A percentile compares a stretch with the other conserved stretches of the same genome.
phyloP scores from a whole-genome alignment of 1,140 invertebrate species.

The Ips nitidus region DNA sequence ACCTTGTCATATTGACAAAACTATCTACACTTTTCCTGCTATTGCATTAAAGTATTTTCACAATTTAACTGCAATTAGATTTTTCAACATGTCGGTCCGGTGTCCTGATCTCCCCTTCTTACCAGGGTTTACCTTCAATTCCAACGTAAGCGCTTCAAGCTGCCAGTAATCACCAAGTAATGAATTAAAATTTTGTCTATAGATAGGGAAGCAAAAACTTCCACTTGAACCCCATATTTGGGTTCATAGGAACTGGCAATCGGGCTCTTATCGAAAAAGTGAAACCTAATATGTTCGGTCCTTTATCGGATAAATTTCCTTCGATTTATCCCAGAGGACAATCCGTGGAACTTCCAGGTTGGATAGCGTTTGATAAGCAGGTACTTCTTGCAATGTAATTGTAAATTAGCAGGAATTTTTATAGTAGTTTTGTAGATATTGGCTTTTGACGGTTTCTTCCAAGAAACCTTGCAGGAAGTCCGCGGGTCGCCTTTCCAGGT shows the following conservation, averaged over 20 bases:
- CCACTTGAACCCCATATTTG: conserved; percentile 57
- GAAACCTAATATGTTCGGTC: conserved; percentile 50
- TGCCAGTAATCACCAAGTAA: neutral
- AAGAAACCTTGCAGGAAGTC: conserved; percentile 78
- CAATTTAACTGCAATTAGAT: too few species aligned
- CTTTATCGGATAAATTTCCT: conserved; percentile 54
- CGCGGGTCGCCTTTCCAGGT: conserved; percentile 68
- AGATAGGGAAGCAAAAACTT: conserved; percentile 62
- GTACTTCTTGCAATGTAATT: conserved; percentile 50
- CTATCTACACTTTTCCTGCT: too few species aligned
- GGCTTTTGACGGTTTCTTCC: conserved; percentile 82
- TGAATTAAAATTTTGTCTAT: conserved; percentile 22
- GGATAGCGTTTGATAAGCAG: conserved; percentile 86
- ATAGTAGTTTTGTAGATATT: conserved; percentile 63
- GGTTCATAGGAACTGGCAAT: conserved; percentile 56
- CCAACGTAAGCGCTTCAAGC: conserved; percentile 52
- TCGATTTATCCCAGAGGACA: conserved; percentile 69
- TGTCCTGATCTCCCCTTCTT: conserved; percentile 53
- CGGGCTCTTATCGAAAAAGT: conserved; percentile 57
- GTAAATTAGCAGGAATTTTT: neutral
- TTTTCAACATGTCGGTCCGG: conserved; percentile 12
- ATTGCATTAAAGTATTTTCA: too few species aligned
- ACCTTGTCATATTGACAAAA: too few species aligned
- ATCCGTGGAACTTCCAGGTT: conserved; percentile 70
- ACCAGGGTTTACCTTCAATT: conserved; percentile 57